phyloP scores from a whole-genome alignment of 2,113 vertebrate species.

The Eurypyga helias region DNA sequence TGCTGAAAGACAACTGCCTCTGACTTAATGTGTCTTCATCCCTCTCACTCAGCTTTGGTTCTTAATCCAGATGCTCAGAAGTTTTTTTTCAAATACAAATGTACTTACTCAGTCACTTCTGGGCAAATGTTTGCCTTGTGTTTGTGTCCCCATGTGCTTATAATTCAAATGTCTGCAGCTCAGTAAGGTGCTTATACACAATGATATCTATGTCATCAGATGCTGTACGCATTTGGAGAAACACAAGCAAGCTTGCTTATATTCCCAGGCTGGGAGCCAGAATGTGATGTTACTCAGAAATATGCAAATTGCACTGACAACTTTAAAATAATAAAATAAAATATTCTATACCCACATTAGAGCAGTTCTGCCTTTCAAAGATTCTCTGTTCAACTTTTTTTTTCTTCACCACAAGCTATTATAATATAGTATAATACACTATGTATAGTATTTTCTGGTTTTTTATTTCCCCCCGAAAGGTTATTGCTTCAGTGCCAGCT shows the following conservation, averaged over 20 bases:
- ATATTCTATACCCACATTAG: background rate
- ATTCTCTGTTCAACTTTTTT: background rate
- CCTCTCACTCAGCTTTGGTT: background rate
- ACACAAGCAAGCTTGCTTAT: background rate
- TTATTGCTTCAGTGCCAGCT: background rate
- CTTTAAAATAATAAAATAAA: background rate
- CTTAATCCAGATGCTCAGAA: background rate
- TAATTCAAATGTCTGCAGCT: background rate
- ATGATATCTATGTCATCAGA: background rate
- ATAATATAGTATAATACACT: too few species aligned
- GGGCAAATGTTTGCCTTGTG: background rate
- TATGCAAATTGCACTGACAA: background rate
- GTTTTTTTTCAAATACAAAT: background rate
- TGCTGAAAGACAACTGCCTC: background rate
- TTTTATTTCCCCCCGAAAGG: background rate
- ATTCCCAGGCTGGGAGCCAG: background rate
- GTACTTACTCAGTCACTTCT: background rate
- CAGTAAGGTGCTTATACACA: background rate
- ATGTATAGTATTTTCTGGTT: background rate
- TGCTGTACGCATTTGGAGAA: background rate
- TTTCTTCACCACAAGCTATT: background rate
- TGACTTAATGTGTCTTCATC: background rate
- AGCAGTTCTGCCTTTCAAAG: background rate
- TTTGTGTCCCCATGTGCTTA: background rate
- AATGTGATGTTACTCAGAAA: background rate